phyloP scores from a whole-genome alignment of 2,888 invertebrate genomes.

The Periphyllus acericola region DNA sequence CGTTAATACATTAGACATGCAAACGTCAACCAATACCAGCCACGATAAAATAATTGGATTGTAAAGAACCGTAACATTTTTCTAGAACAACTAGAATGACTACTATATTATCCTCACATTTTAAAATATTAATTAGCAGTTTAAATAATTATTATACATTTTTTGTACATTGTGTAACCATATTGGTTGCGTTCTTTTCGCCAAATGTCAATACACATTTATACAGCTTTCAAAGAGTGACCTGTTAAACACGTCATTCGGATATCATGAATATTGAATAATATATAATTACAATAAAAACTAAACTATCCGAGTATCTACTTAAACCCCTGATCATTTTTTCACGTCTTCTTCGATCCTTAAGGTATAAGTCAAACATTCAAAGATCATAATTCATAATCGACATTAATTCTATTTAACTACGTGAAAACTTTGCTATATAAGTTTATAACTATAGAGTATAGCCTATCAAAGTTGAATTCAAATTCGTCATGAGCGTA shows the following conservation, averaged over 20 bases:
- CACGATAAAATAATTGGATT: no score
- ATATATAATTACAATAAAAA: background rate
- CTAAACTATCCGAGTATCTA: background rate
- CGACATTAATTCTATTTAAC: background rate
- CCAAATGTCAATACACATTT: no score
- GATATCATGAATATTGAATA: background rate
- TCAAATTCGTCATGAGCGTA: background rate
- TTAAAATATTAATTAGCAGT: no score
- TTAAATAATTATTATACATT: no score
- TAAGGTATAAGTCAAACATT: no score
- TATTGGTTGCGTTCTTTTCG: no score
- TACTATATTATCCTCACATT: no score
- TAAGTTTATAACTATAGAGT: no score
- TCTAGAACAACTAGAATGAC: no score
- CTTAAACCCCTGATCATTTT: background rate
- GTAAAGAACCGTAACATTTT: no score
- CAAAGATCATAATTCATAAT: no score
- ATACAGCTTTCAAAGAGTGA: background rate
- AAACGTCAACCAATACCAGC: background rate
- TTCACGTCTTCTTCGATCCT: background rate
- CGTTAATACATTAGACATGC: background rate
- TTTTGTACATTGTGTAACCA: no score
- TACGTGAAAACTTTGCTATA: background rate
- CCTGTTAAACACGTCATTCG: background rate
- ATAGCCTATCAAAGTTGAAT: background rate